Conservation (phyloP, 2,888 invertebrate genomes). For the Amiota communis region DNA sequence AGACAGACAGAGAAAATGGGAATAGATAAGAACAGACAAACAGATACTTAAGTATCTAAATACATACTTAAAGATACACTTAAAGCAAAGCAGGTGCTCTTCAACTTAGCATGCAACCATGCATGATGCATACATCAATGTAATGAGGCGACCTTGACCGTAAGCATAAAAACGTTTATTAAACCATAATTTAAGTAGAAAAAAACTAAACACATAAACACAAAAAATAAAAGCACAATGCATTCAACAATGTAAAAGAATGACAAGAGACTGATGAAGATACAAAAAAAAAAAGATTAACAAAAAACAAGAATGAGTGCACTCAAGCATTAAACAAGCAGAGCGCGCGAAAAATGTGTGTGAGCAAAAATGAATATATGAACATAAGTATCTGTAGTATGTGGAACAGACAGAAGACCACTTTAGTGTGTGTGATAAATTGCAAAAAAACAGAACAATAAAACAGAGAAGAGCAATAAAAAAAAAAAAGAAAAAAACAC, state of each 20-base stretch:
- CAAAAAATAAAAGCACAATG: neutral
- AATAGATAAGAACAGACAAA: neutral
- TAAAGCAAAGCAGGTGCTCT: neutral
- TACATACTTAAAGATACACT: neutral
- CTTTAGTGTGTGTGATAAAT: too few species aligned
- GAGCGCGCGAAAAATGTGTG: constrained; percentile 1
- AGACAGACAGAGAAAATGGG: too few species aligned
- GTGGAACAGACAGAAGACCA: too few species aligned
- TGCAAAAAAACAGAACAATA: too few species aligned
- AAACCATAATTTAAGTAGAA: constrained; percentile 4
- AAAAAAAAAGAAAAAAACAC: neutral
- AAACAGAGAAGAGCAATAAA: too few species aligned
- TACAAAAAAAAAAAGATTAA: neutral
- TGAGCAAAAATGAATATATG: constrained; percentile 1
- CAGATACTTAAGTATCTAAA: neutral
- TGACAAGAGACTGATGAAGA: too few species aligned
- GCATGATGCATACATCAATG: too few species aligned
- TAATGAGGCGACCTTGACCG: constrained; percentile 12
- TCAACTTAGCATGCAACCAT: neutral
- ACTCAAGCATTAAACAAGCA: constrained; percentile 7
- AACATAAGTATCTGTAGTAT: neutral
- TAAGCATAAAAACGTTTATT: neutral
- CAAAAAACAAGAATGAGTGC: neutral
- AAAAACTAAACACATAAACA: neutral
- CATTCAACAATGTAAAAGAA: too few species aligned